A percentile compares a stretch with the other conserved stretches of the same genome.
These are phyloP conservation scores for Drosophila percnosoma DNA, from an alignment of 2,888 invertebrate genomes.

Conservation along the genomic window DNA sequence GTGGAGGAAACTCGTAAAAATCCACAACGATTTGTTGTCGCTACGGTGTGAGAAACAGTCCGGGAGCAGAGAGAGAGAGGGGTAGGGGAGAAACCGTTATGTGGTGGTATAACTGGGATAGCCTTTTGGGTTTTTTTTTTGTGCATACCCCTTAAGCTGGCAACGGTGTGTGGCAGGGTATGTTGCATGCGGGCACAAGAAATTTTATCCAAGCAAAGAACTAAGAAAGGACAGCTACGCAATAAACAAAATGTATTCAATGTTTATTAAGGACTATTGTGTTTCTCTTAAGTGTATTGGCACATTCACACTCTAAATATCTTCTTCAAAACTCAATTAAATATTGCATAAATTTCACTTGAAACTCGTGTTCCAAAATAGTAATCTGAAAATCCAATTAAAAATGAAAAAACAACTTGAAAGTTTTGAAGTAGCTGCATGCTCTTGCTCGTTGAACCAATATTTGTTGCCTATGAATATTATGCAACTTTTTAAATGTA, in stretches of 20 bases:
- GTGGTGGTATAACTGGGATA: slow-evolving; percentile 58
- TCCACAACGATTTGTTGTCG: slow-evolving; percentile 76
- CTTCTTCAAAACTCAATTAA: not conserved
- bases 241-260: not conserved
- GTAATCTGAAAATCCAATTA: not conserved
- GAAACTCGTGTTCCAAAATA: not conserved
- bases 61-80: not conserved
- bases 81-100: slow-evolving; percentile 44
- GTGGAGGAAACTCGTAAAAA: slow-evolving; percentile 71
- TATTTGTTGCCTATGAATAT: not conserved
- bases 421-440: not conserved
- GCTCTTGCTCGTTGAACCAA: not conserved
- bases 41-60: slow-evolving; percentile 31
- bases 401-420: not conserved
- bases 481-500: not conserved
- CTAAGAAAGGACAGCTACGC: not conserved
- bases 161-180: slow-evolving; percentile 31
- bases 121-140: slow-evolving; percentile 38
- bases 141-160: slow-evolving; percentile 31
- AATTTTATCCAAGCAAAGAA: not conserved
- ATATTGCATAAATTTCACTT: not conserved
- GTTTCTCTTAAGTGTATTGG: not conserved
- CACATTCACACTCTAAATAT: not conserved
- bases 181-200: slow-evolving; percentile 18
- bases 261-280: not conserved